Conservation (phyloP, 1,140 invertebrate genomes). For the Megalopta genalis region DNA sequence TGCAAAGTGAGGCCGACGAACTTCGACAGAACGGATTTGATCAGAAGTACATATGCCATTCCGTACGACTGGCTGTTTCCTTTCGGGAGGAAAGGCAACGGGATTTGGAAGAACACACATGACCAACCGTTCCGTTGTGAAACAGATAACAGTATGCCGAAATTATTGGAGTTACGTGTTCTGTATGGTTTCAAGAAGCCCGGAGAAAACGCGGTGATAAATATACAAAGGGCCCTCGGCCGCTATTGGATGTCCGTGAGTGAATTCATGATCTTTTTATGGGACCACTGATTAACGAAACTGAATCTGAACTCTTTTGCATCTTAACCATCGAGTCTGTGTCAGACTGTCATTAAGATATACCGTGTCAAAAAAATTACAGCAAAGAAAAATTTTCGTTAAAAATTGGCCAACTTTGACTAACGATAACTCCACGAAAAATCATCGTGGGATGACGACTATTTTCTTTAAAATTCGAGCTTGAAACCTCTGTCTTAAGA, state of each 20-base stretch:
- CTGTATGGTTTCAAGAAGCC: conserved; percentile 54
- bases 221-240: conserved; percentile 61
- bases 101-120: conserved; percentile 57
- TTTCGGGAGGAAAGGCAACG: conserved; percentile 66
- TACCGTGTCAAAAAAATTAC: no score
- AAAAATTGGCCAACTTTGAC: no score
- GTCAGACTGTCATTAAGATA: no score
- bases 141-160: conserved; percentile 28
- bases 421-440: no score
- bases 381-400: no score
- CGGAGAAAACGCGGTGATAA: conserved; percentile 54
- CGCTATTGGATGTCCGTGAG: conserved; percentile 64
- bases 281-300: neutral
- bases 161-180: conserved; percentile 49
- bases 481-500: no score
- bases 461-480: no score
- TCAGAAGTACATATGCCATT: conserved; percentile 70
- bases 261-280: conserved; percentile 34
- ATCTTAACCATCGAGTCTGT: no score
- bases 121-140: conserved; percentile 46
- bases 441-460: no score
- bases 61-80: conserved; percentile 71
- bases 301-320: no score
- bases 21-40: conserved; percentile 46
- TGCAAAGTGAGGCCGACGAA: conserved; percentile 32